Percentiles rank a stretch among this genome's conserved stretches.
Conservation (phyloP, 2,888 invertebrate genomes). For the Leptinotarsa tumamoca region DNA sequence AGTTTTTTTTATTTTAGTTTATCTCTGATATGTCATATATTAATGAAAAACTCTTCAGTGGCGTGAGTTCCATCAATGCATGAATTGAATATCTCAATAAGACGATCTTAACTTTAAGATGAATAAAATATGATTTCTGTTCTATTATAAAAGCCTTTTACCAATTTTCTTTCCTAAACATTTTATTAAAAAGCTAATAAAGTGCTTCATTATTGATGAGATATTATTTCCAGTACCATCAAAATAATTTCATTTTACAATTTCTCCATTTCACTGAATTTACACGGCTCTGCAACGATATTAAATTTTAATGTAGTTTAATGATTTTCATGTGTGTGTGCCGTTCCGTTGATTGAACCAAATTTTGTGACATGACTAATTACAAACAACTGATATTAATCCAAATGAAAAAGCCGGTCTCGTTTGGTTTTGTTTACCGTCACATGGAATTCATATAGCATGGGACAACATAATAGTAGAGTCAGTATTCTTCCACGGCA, state of each 20-base stretch:
- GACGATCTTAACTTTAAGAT: no score
- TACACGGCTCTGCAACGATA: conserved; percentile 14
- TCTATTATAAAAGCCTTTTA: no score
- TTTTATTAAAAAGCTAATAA: not conserved
- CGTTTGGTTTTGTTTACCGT: conserved; percentile 9
- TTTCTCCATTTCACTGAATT: conserved; percentile 8
- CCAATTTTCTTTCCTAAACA: not conserved
- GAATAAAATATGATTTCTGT: no score
- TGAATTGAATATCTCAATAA: no score
- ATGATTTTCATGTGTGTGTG: conserved; percentile 24
- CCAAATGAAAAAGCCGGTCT: conserved; percentile 33
- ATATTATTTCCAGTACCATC: not conserved
- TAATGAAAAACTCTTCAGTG: no score
- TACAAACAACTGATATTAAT: conserved; percentile 33
- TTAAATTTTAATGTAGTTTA: conserved; percentile 25
- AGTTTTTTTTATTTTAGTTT: no score
- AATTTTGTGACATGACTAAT: conserved; percentile 29
- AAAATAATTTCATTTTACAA: not conserved
- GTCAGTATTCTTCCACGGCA: no score
- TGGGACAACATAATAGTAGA: not conserved
- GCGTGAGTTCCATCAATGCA: no score
- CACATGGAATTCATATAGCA: not conserved
- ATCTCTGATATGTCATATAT: no score
- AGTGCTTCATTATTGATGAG: not conserved
- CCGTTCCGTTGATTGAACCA: conserved; percentile 30